Conservation (phyloP, 2,113 vertebrate species). For the Misgurnus anguillicaudatus region DNA sequence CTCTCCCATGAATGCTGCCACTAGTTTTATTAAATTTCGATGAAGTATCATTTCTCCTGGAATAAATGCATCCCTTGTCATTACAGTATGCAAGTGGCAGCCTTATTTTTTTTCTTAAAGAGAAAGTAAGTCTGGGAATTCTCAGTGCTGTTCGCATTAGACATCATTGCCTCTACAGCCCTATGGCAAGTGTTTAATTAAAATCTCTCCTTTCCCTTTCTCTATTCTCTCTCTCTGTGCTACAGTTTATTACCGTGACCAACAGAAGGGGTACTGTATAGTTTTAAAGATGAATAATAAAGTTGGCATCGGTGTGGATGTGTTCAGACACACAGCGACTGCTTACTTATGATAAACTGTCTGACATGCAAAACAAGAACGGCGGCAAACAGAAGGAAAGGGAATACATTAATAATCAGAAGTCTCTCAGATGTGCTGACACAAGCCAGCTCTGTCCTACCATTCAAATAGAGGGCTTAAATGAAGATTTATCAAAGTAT, state of each 20-base stretch:
- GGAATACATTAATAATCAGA: constrained; percentile 20
- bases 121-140: constrained; percentile 27
- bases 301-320: not conserved
- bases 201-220: constrained; percentile 20
- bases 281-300: not conserved
- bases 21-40: constrained; percentile 36
- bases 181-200: constrained; percentile 43
- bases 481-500: constrained; percentile 51
- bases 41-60: constrained; percentile 38
- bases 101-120: constrained; percentile 11
- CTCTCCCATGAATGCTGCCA: constrained; percentile 11
- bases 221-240: not conserved
- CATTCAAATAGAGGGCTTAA: constrained; percentile 44
- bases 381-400: constrained; percentile 15
- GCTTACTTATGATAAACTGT: constrained; percentile 44
- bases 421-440: constrained; percentile 44
- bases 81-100: constrained; percentile 36
- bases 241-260: not conserved
- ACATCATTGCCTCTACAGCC: constrained; percentile 32
- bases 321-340: constrained; percentile 7
- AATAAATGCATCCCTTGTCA: constrained; percentile 25
- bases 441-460: constrained; percentile 25
- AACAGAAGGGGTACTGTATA: not conserved
- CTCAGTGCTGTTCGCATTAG: constrained; percentile 41
- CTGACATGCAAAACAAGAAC: constrained; percentile 46